Conservation (phyloP, 2,113 vertebrate species). For the Ailuropoda melanoleuca region DNA sequence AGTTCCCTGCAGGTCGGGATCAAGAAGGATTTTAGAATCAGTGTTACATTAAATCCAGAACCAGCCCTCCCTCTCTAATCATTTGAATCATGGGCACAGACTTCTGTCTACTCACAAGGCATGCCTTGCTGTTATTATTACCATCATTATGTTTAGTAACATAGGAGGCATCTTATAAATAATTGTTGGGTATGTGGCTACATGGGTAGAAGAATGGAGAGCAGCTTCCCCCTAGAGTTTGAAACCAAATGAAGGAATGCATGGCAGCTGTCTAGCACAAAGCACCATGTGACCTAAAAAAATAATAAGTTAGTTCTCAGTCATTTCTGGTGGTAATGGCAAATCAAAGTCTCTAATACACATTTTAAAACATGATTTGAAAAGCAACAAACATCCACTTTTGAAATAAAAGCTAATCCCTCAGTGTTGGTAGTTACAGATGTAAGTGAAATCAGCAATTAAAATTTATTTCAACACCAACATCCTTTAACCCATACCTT, state of each 20-base stretch:
- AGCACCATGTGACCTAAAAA: neutral
- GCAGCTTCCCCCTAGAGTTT: neutral
- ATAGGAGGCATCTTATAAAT: neutral
- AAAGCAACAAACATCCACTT: constrained; percentile 36
- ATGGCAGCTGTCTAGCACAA: neutral
- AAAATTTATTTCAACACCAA: constrained; percentile 60
- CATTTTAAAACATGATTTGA: neutral
- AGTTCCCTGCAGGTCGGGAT: neutral
- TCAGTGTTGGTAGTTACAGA: neutral
- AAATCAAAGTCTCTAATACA: constrained; percentile 12
- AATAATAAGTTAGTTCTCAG: neutral
- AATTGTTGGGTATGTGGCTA: neutral
- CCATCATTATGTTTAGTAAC: neutral
- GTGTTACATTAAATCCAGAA: neutral
- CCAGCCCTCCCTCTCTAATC: neutral
- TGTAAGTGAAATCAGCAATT: constrained; percentile 61
- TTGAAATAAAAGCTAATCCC: constrained; percentile 54
- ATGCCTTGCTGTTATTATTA: neutral
- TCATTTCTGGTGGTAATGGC: constrained; percentile 21
- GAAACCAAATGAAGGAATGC: neutral
- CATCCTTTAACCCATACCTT: constrained; percentile 53
- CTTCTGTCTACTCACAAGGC: neutral
- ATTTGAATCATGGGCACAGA: neutral
- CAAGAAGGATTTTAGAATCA: neutral
- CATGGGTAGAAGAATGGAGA: neutral